A percentile compares a stretch with the other conserved stretches of the same genome.
These are phyloP conservation scores for Chloroceryle inda DNA, from an alignment of 2,797 vertebrate species.

Conservation along the genomic window DNA sequence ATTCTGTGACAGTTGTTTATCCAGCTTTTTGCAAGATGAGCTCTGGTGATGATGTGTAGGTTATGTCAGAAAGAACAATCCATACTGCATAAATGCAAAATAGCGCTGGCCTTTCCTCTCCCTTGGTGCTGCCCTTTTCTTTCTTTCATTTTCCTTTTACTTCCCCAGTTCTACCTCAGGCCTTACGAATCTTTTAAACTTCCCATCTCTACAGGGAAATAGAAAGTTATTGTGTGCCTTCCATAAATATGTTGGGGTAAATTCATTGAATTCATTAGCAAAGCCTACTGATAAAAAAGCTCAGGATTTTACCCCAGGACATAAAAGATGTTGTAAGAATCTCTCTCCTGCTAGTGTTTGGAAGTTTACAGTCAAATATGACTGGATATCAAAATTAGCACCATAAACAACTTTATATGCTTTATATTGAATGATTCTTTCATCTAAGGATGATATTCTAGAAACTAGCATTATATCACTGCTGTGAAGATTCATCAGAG, in stretches of 20 bases:
- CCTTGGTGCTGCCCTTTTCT: neutral
- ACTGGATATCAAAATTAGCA: slow-evolving; percentile 39
- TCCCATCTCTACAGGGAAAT: slow-evolving; percentile 9
- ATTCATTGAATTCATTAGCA: slow-evolving; percentile 5
- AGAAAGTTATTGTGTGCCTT: neutral
- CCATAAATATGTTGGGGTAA: neutral
- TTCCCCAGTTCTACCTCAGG: neutral
- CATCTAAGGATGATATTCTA: slow-evolving; percentile 26
- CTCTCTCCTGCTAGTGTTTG: neutral
- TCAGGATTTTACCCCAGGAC: neutral
- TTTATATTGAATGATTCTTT: slow-evolving; percentile 7
- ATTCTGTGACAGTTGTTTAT: neutral
- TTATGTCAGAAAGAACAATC: neutral
- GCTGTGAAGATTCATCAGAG: slow-evolving; percentile 38
- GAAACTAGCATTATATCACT: slow-evolving; percentile 10
- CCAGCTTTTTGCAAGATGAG: neutral
- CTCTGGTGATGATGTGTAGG: neutral
- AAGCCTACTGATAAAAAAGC: neutral
- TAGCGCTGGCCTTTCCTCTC: neutral
- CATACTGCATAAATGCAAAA: neutral
- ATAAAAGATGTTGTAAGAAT: neutral
- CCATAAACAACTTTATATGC: slow-evolving; percentile 23
- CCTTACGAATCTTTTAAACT: neutral
- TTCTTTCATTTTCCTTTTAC: neutral
- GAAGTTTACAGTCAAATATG: neutral